Evolutionary conservation across 2,888 invertebrate species (phyloP).

Genomic region (Cephus pygmeus): DNA sequence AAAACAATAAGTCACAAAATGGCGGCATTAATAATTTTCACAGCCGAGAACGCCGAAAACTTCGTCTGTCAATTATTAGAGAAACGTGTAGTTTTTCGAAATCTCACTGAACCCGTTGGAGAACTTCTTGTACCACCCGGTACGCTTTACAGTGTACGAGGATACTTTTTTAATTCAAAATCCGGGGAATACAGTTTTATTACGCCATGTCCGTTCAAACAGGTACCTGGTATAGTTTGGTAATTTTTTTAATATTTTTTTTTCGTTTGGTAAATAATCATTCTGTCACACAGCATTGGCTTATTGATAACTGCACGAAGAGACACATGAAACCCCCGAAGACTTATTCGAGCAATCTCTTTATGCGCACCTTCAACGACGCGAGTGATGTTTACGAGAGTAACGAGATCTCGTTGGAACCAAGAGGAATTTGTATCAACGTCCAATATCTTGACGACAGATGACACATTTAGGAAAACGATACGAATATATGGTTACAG

Average conservation of each 20-base stretch:
- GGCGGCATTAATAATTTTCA: neutral
- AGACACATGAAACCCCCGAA: conserved; percentile 22
- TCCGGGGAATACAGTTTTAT: conserved; percentile 33
- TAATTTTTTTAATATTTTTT: neutral
- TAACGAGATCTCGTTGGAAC: conserved; percentile 29
- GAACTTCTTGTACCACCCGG: conserved; percentile 26
- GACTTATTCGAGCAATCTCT: conserved; percentile 27
- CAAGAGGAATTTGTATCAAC: conserved; percentile 41
- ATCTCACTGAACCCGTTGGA: conserved; percentile 28
- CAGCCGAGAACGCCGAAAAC: conserved; percentile 14
- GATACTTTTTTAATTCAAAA: conserved; percentile 31
- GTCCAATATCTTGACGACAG: conserved; percentile 35
- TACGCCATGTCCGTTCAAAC: conserved; percentile 33
- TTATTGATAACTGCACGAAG: conserved; percentile 28
- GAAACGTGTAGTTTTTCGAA: conserved; percentile 27
- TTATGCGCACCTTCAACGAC: conserved; percentile 27
- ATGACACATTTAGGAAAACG: conserved; percentile 13
- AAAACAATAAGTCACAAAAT: neutral
- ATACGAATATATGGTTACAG: neutral
- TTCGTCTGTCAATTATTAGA: conserved; percentile 26
- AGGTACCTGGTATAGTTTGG: conserved; percentile 20
- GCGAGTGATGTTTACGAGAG: conserved; percentile 32
- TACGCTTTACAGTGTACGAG: conserved; percentile 30
- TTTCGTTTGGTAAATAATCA: neutral
- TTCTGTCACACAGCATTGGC: conserved; percentile 28